Conservation (phyloP, 2,113 vertebrate genomes). For the Elanoides forficatus region DNA sequence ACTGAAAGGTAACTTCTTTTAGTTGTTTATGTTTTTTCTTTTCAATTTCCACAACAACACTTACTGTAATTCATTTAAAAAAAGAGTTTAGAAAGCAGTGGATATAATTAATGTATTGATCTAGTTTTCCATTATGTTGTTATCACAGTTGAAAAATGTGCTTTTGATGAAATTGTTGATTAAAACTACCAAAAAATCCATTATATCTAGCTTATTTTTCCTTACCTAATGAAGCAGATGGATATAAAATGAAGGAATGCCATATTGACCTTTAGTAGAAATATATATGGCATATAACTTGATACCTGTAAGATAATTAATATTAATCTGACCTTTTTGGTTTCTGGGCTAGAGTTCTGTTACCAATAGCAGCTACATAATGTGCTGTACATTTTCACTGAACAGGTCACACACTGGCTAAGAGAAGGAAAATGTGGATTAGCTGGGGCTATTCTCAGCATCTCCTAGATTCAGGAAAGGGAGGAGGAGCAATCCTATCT, state of each 20-base stretch:
- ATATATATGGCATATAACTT: conserved; percentile 32
- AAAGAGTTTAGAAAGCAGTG: conserved; percentile 55
- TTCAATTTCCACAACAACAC: conserved; percentile 29
- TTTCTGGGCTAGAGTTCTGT: conserved; percentile 32
- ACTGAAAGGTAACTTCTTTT: conserved; percentile 4
- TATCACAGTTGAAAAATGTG: conserved; percentile 71
- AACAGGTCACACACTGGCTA: background rate
- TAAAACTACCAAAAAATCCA: conserved; percentile 68
- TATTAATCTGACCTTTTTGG: conserved; percentile 54
- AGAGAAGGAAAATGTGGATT: background rate
- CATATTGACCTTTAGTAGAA: conserved; percentile 55
- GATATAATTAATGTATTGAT: conserved; percentile 75
- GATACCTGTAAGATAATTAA: conserved; percentile 63
- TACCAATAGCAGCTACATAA: conserved; percentile 38
- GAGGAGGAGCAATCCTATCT: background rate
- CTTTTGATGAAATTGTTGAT: conserved; percentile 74
- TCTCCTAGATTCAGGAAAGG: background rate
- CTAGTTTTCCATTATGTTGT: conserved; percentile 71
- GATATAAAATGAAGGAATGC: conserved; percentile 49
- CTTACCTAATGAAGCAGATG: conserved; percentile 48
- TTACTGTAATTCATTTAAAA: conserved; percentile 69
- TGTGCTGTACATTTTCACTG: background rate
- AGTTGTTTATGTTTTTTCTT: background rate
- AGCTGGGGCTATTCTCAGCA: background rate
- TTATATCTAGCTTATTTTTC: conserved; percentile 57